phyloP scores from a whole-genome alignment of 1,140 invertebrate genomes.

The Formica exsecta region DNA sequence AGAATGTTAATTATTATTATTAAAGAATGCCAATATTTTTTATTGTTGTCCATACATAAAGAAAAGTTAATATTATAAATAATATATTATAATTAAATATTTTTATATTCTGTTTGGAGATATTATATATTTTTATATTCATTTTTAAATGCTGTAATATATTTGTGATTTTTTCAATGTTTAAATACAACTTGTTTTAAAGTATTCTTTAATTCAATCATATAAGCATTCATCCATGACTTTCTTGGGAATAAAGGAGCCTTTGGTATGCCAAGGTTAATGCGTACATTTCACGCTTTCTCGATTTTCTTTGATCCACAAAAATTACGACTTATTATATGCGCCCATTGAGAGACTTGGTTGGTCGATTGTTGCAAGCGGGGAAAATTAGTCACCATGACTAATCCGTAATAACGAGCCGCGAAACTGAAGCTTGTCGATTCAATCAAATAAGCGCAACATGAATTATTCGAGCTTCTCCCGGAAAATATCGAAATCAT shows the following conservation, averaged over 20 bases:
- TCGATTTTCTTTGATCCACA: slow-evolving; percentile 40
- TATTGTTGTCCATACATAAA: no score
- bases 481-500: not conserved
- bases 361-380: slow-evolving; percentile 31
- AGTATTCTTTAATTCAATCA: slow-evolving; percentile 22
- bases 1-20: not conserved
- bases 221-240: slow-evolving; percentile 16
- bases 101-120: not conserved
- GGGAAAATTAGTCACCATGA: slow-evolving; percentile 24
- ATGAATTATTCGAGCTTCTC: slow-evolving; percentile 11
- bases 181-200: not conserved
- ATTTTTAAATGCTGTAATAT: not conserved
- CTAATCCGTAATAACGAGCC: slow-evolving; percentile 40
- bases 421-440: slow-evolving; percentile 37
- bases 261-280: slow-evolving; percentile 37
- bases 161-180: not conserved
- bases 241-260: slow-evolving; percentile 17
- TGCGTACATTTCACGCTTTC: slow-evolving; percentile 43
- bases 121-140: not conserved
- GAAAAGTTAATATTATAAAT: not conserved
- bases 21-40: not conserved
- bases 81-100: not conserved
- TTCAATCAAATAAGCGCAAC: slow-evolving; percentile 32
- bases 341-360: slow-evolving; percentile 1
- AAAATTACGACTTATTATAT: slow-evolving; percentile 39